Evolutionary conservation across 1,140 invertebrate genomes (phyloP).

Genomic region (Drosophila nigrodunni): DNA sequence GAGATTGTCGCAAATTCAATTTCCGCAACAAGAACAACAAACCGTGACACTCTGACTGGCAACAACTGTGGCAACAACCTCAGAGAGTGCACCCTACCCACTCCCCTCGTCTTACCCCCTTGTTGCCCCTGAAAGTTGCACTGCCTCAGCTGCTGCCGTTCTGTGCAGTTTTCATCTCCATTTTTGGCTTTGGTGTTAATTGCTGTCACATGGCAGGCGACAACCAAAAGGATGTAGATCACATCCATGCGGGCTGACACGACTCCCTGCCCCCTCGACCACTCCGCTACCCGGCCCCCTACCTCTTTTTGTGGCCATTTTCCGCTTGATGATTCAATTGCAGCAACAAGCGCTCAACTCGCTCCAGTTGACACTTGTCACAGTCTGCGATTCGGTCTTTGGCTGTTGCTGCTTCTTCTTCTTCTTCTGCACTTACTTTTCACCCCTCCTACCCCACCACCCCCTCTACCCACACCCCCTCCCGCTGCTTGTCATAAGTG

Average conservation of each 20-base stretch:
- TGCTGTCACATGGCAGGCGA: constrained; percentile 76
- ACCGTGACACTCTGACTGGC: constrained; percentile 31
- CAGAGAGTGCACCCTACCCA: constrained; percentile 36
- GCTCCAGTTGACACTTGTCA: constrained; percentile 42
- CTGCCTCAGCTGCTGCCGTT: neutral
- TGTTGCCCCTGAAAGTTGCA: neutral
- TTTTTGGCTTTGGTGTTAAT: constrained; percentile 74
- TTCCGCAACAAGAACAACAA: constrained; percentile 63
- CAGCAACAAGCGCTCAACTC: neutral
- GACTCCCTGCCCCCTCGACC: constrained; percentile 2
- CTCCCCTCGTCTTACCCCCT: neutral
- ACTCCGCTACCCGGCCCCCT: neutral
- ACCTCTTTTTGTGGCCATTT: constrained; percentile 29
- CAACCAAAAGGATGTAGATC: constrained; percentile 66
- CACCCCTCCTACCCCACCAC: neutral
- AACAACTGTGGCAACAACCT: constrained; percentile 48
- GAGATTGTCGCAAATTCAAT: constrained; percentile 69
- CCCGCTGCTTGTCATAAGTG: constrained; percentile 63
- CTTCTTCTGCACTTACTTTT: neutral
- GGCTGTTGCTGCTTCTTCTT: too few relatives aligned
- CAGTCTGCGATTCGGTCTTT: constrained; percentile 32
- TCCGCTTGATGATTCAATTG: constrained; percentile 75
- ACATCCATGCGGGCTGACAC: constrained; percentile 49
- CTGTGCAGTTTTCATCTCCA: constrained; percentile 19
- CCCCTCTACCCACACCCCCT: neutral